phyloP scores from a whole-genome alignment of 1,140 invertebrate species.

The Eueides isabella region DNA sequence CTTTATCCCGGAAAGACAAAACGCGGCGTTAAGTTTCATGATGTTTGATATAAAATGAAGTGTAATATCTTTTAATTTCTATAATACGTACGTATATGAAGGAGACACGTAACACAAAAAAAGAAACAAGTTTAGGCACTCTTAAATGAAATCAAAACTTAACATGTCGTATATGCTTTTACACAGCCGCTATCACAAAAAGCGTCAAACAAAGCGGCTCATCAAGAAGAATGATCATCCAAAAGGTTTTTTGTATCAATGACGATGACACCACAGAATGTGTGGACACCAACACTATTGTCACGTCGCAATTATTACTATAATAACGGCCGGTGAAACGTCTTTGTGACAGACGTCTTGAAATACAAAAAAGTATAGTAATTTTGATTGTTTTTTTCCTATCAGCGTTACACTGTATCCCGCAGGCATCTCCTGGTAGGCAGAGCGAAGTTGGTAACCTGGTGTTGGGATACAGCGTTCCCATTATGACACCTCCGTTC shows the following conservation, averaged over 20 bases:
- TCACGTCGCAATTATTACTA: conserved; percentile 37
- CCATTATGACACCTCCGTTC: too few relatives aligned
- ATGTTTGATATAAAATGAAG: too few relatives aligned
- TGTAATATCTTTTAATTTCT: too few relatives aligned
- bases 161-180: conserved; percentile 10
- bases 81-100: not conserved
- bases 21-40: too few relatives aligned
- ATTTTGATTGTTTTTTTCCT: too few relatives aligned
- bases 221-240: conserved; percentile 37
- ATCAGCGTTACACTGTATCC: too few relatives aligned
- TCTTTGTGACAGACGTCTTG: not conserved
- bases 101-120: not conserved
- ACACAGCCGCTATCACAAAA: conserved; percentile 27
- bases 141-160: not conserved
- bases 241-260: conserved; percentile 27
- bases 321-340: conserved; percentile 18
- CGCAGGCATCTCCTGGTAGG: too few relatives aligned
- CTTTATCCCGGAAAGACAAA: too few relatives aligned
- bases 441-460: too few relatives aligned
- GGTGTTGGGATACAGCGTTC: too few relatives aligned
- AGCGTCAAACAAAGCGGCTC: conserved; percentile 41
- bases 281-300: conserved; percentile 29
- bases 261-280: conserved; percentile 34
- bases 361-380: not conserved
- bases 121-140: too few relatives aligned